Conservation (phyloP, 2,888 invertebrate genomes). For the Athalia cordata region DNA sequence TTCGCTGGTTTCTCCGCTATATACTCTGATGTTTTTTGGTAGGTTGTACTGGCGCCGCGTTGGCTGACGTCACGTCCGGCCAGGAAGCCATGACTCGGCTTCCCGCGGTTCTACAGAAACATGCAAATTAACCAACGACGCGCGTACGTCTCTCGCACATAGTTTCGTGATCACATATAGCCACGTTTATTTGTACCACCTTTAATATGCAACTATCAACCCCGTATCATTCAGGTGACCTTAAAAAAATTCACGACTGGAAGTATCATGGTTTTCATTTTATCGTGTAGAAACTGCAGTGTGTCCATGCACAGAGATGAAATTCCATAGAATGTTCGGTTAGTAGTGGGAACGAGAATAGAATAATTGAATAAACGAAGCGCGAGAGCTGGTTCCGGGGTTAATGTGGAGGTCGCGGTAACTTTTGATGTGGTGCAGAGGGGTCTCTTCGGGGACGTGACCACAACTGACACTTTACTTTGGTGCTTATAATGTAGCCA, state of each 20-base stretch:
- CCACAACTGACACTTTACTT: slow-evolving; percentile 28
- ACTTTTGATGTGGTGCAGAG: slow-evolving; percentile 32
- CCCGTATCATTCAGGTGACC: no score
- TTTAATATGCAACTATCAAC: background rate
- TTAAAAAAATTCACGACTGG: no score
- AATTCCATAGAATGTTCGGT: background rate
- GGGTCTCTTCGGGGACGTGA: background rate
- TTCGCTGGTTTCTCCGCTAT: background rate
- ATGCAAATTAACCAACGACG: slow-evolving; percentile 43
- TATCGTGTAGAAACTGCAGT: no score
- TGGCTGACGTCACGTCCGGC: slow-evolving; percentile 36
- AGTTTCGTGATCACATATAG: background rate
- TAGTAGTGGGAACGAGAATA: background rate
- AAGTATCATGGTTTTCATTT: no score
- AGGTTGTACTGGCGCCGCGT: background rate
- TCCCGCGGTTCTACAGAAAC: slow-evolving; percentile 23
- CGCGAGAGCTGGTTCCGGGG: slow-evolving; percentile 13
- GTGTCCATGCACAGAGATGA: background rate
- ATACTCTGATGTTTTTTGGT: slow-evolving; percentile 26
- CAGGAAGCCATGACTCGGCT: slow-evolving; percentile 32
- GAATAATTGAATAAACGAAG: slow-evolving; percentile 35
- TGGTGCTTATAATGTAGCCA: background rate
- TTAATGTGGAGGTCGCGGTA: slow-evolving; percentile 12
- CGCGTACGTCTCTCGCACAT: slow-evolving; percentile 12
- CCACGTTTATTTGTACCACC: no score